Conservation (phyloP, 2,888 invertebrate species). For the Pseudanteris insignis region DNA sequence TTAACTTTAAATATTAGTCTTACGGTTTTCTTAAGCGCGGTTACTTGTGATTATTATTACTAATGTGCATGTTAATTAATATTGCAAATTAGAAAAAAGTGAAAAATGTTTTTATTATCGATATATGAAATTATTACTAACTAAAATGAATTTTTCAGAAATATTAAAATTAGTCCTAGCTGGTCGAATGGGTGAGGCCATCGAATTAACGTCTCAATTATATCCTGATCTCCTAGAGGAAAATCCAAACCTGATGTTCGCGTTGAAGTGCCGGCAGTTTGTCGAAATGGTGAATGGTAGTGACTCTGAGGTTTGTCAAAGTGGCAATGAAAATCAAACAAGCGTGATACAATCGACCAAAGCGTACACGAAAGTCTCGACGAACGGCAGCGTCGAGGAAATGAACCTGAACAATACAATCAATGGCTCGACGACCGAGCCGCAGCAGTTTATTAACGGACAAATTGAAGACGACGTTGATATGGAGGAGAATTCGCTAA, state of each 20-base stretch:
- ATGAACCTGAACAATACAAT: conserved; percentile 69
- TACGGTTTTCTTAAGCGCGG: no score
- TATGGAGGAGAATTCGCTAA: conserved; percentile 69
- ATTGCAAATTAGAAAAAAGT: no score
- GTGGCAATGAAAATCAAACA: conserved; percentile 69
- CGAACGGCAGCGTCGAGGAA: conserved; percentile 67
- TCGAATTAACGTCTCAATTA: conserved; percentile 85
- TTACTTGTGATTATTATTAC: no score
- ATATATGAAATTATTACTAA: background rate
- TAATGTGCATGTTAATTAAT: no score
- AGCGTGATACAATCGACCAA: conserved; percentile 87
- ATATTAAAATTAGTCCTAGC: conserved; percentile 91
- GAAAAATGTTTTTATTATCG: no score
- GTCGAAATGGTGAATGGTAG: conserved; percentile 97
- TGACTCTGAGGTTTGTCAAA: conserved; percentile 74
- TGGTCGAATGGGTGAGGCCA: conserved; percentile 95
- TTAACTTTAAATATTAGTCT: no score
- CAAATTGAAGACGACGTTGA: conserved; percentile 68
- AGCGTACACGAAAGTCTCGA: conserved; percentile 61
- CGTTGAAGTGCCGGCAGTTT: conserved; percentile 97
- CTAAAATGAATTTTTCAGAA: conserved; percentile 70
- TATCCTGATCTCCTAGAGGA: conserved; percentile 94
- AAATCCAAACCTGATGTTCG: conserved; percentile 90
- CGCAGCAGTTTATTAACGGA: conserved; percentile 62
- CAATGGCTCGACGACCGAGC: conserved; percentile 65